A percentile compares a stretch with the other conserved stretches of the same genome.
Conservation (phyloP, 2,113 vertebrate genomes). For the Neomonachus schauinslandi region DNA sequence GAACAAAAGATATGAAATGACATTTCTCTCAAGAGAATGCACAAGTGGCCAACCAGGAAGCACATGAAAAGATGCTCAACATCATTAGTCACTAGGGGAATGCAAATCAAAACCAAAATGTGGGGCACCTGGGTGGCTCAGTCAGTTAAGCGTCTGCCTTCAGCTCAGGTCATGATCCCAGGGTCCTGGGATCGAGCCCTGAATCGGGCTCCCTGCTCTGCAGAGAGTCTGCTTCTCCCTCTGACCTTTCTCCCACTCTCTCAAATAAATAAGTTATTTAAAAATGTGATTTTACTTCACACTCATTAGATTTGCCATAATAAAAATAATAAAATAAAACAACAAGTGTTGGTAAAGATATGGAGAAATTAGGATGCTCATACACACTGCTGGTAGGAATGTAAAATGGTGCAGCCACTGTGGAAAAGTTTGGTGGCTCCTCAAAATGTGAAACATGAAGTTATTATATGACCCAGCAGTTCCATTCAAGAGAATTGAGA, state of each 20-base stretch:
- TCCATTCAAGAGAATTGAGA: not conserved
- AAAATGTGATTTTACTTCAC: not conserved
- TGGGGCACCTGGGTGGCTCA: too few species aligned
- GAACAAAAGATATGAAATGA: not conserved
- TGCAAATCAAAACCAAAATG: not conserved
- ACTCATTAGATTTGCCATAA: not conserved
- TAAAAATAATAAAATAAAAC: not conserved
- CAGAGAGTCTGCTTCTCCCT: too few species aligned
- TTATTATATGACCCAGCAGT: not conserved
- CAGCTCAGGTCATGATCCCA: too few species aligned
- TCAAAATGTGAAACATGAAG: not conserved
- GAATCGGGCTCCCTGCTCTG: too few species aligned
- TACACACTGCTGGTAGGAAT: not conserved
- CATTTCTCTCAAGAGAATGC: not conserved
- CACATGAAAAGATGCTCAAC: not conserved
- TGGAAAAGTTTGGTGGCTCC: not conserved
- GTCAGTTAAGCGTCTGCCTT: too few species aligned
- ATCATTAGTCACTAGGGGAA: not conserved
- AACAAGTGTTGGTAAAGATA: not conserved
- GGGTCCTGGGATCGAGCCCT: too few species aligned
- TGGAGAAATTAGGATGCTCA: not conserved
- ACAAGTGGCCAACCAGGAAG: not conserved
- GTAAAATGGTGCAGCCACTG: not conserved
- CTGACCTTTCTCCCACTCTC: too few species aligned
- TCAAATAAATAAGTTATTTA: too few species aligned